Evolutionary conservation across 2,113 vertebrate species (phyloP).

Genomic region (Mus pahari): DNA sequence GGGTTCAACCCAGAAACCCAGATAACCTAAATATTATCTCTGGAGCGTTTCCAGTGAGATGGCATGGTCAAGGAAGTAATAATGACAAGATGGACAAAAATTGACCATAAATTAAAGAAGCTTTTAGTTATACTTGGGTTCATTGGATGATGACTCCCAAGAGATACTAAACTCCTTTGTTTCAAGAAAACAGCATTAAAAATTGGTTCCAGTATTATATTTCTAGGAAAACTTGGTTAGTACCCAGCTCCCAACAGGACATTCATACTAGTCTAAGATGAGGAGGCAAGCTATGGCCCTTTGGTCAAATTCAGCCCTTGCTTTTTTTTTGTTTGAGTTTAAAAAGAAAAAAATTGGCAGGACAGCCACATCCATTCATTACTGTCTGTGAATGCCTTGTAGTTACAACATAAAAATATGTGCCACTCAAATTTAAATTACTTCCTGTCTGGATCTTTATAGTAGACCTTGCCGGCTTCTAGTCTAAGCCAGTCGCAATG

Average conservation of each 20-base stretch:
- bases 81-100: background rate
- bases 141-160: background rate
- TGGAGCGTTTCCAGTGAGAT: background rate
- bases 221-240: background rate
- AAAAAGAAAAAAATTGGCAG: background rate
- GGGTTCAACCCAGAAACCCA: background rate
- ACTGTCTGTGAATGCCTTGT: background rate
- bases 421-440: background rate
- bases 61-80: background rate
- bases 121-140: background rate
- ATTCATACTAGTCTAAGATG: slow-evolving; percentile 5
- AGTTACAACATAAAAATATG: slow-evolving; percentile 6
- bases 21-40: background rate
- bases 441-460: background rate
- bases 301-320: background rate
- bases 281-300: background rate
- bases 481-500: background rate
- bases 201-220: background rate
- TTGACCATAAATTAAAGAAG: background rate
- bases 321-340: background rate
- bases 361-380: background rate
- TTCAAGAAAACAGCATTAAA: background rate
- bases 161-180: background rate
- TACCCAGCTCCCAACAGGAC: background rate
- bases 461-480: background rate